A percentile compares a stretch with the other conserved stretches of the same genome.
Conservation (phyloP, 2,797 vertebrate genomes). For the Psittacula echo region DNA sequence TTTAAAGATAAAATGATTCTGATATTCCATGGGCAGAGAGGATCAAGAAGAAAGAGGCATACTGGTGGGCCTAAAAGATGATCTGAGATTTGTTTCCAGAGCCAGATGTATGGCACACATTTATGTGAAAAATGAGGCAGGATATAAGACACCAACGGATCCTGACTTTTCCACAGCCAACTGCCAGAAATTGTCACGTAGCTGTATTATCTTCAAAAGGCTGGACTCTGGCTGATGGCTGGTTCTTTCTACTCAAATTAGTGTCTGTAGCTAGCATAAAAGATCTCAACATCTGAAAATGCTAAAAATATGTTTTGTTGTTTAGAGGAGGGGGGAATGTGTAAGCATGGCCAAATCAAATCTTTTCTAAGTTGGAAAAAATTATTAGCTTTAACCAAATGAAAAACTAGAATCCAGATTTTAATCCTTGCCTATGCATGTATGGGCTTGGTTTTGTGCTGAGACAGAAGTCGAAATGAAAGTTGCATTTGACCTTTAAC, state of each 20-base stretch:
- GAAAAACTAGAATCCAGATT: neutral
- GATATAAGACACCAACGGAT: slow-evolving; percentile 48
- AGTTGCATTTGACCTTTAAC: slow-evolving; percentile 49
- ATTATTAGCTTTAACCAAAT: slow-evolving; percentile 24
- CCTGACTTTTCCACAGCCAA: slow-evolving; percentile 39
- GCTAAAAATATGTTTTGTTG: slow-evolving; percentile 61
- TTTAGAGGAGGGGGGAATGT: neutral
- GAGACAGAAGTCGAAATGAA: slow-evolving; percentile 25
- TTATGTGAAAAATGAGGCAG: slow-evolving; percentile 49
- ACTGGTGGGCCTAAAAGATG: neutral
- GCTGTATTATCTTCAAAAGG: slow-evolving; percentile 64
- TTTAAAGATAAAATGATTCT: neutral
- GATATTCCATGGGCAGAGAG: neutral
- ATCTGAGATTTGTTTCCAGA: neutral
- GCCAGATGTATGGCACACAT: slow-evolving; percentile 47
- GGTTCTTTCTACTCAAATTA: slow-evolving; percentile 61
- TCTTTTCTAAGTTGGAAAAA: slow-evolving; percentile 17
- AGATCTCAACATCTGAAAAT: slow-evolving; percentile 63
- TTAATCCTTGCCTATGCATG: neutral
- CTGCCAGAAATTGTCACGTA: slow-evolving; percentile 66
- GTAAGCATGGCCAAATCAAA: slow-evolving; percentile 20
- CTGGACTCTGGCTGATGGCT: slow-evolving; percentile 57
- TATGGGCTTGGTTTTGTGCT: neutral
- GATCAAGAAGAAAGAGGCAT: neutral
- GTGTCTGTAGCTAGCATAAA: slow-evolving; percentile 45